Conservation (phyloP, 2,888 invertebrate species). For the Trichogramma dendrolimi region DNA sequence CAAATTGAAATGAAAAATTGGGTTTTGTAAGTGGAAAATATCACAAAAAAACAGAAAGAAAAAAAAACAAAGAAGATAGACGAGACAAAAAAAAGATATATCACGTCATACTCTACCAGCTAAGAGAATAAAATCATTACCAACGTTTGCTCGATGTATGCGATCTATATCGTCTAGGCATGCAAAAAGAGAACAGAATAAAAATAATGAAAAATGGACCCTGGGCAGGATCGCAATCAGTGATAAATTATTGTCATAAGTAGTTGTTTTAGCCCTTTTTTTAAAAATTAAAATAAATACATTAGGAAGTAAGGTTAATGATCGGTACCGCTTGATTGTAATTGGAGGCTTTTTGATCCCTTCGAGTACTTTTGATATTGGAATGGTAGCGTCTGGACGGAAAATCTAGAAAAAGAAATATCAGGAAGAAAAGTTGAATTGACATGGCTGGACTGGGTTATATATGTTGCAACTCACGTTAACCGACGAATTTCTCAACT, state of each 20-base stretch:
- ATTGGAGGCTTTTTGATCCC: constrained; percentile 41
- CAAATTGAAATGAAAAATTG: constrained; percentile 21
- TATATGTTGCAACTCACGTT: constrained; percentile 57
- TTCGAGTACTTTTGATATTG: constrained; percentile 46
- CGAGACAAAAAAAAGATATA: constrained; percentile 5
- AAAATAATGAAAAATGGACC: neutral
- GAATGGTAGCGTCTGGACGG: constrained; percentile 47
- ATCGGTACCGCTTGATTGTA: constrained; percentile 38
- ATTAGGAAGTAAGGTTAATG: no score
- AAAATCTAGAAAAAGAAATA: constrained; percentile 42
- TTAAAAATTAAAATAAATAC: no score
- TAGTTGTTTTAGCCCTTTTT: no score
- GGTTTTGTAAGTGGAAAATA: neutral
- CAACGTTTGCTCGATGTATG: constrained; percentile 40
- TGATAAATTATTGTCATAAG: no score
- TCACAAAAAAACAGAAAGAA: no score
- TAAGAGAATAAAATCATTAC: constrained; percentile 33
- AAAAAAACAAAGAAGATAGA: neutral
- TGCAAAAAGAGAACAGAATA: constrained; percentile 38
- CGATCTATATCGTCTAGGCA: constrained; percentile 44
- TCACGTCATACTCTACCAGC: constrained; percentile 11
- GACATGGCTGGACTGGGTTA: neutral
- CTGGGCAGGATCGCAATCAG: no score
- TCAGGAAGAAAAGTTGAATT: neutral
- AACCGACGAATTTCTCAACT: constrained; percentile 78